A percentile compares a stretch with the other conserved stretches of the same genome.
Evolutionary conservation across 2,797 vertebrate species (phyloP).

Genomic region (Manis crassicaudata): DNA sequence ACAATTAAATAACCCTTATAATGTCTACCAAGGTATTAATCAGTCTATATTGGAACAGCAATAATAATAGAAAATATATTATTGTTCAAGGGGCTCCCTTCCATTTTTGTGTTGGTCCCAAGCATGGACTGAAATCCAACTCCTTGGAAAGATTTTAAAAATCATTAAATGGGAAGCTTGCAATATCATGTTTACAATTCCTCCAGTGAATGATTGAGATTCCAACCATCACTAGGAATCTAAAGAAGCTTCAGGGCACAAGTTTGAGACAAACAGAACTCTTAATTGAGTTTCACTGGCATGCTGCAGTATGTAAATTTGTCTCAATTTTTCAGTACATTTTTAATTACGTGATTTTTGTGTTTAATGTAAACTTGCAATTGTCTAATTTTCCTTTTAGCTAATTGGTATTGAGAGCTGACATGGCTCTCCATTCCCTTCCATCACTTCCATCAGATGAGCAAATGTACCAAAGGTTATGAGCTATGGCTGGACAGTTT

Average conservation of each 20-base stretch:
- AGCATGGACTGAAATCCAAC: background rate
- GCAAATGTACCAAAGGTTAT: background rate
- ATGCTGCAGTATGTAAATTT: background rate
- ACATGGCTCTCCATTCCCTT: background rate
- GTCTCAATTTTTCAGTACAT: background rate
- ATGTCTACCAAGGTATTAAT: background rate
- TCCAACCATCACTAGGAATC: background rate
- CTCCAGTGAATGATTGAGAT: background rate
- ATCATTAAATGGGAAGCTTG: background rate
- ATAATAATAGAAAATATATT: background rate
- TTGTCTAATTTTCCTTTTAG: background rate
- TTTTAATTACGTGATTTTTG: background rate
- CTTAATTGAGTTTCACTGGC: background rate
- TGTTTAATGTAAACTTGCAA: background rate
- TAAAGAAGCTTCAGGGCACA: background rate
- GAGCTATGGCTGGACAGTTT: background rate
- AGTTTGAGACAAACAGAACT: background rate
- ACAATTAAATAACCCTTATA: background rate
- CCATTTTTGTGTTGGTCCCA: background rate
- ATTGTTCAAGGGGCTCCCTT: background rate
- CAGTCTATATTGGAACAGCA: background rate
- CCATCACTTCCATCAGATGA: background rate
- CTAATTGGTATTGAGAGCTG: background rate
- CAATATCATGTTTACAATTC: background rate
- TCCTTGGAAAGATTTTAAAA: constrained; percentile 5